Evolutionary conservation across 2,888 invertebrate species (phyloP), one percentile per base, ranked within the genome.

Genomic region (Lamproptera curius): DNA sequence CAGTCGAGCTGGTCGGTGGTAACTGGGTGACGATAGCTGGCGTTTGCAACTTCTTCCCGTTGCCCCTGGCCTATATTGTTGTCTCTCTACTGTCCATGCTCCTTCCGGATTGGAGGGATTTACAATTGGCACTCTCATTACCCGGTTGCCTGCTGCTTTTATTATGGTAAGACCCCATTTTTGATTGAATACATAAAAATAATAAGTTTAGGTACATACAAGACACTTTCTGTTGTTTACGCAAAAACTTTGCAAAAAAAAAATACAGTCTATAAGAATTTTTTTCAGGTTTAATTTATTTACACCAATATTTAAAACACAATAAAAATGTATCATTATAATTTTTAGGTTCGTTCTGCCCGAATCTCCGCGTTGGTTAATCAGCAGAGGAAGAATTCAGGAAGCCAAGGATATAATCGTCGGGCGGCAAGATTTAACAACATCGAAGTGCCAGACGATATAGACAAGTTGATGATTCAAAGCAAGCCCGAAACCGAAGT

Each of bases 1-100:
- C 93, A 28, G 93, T 94, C 59, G 95, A 95, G 72, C 81, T 94
- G 46, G 94, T 94, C 2, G 94, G 93, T 33, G 94, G 94, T 1
- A 91, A 92, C 59, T 94, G 94, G 94, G 89, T 94, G 52, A 94
- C 94, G 2, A 91, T 94, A 48, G 92, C 94, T 1, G 95, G 95
- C 46, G 93, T 95, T 51, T 93, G 93, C 60, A 94, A 94, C 73
- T 90, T 94, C 63, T 93, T 95, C 71, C 94, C 94, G 51, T 89
- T 95, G 52, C 94, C 94, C 11, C 70, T 94, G 42, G 92, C 94
- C 34, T 95, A 94, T 66, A 91, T 94, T 62, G 87, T 90, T 16
- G 93, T 94, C 39, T 91, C 94, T 0, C 90, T 92, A 1, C 81
- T 94, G 46, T 94, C 94, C 0, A 91, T 92, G 65, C 76, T 90